phyloP scores from a whole-genome alignment of 2,888 invertebrate species.

The Holacanthella duospinosa region DNA sequence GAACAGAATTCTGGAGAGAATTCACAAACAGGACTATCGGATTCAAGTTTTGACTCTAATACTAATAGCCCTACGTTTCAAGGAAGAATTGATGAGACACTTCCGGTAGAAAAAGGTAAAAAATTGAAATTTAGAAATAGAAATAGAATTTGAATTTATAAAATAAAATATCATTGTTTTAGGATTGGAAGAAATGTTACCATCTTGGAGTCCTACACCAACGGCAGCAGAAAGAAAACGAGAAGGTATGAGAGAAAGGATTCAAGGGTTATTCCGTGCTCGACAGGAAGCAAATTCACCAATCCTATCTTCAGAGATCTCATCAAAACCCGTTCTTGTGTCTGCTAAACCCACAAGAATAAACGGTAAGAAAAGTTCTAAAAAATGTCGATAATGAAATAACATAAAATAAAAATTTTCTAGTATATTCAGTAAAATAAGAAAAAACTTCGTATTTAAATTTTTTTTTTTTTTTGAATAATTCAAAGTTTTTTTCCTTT shows the following conservation, averaged over 20 bases:
- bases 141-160: neutral
- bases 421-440: too few species aligned
- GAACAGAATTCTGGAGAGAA: slow-evolving; percentile 5
- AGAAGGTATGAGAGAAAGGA: slow-evolving; percentile 73
- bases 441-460: too few species aligned
- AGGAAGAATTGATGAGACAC: neutral
- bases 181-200: slow-evolving; percentile 1
- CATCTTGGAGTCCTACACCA: slow-evolving; percentile 62
- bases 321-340: too few species aligned
- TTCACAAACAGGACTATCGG: neutral
- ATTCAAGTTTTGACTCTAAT: slow-evolving; percentile 1
- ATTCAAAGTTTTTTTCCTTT: neutral
- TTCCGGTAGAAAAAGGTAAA: neutral
- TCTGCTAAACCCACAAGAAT: neutral
- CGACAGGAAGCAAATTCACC: neutral
- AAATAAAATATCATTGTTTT: neutral
- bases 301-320: too few species aligned
- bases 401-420: too few species aligned
- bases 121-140: neutral
- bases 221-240: slow-evolving; percentile 75
- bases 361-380: neutral
- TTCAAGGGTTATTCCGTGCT: slow-evolving; percentile 40
- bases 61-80: neutral
- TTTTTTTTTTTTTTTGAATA: too few species aligned
- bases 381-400: too few species aligned